Evolutionary conservation across 2,888 invertebrate genomes (phyloP).

Genomic region (Chorisops tibialis): DNA sequence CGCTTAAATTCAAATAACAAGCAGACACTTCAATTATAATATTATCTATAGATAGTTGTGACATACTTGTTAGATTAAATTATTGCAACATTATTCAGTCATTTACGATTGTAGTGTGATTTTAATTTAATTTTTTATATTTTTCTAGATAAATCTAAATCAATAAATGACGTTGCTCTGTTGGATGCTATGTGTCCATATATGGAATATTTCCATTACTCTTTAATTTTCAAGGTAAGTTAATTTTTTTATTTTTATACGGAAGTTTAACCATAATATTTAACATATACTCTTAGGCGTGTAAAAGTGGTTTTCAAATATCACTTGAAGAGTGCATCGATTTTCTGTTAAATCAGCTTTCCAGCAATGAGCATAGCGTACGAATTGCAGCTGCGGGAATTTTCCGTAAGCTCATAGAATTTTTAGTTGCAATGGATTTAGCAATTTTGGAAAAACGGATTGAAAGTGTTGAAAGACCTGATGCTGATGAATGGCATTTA

Average conservation of each 20-base stretch:
- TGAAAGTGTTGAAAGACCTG: conserved; percentile 33
- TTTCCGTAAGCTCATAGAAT: conserved; percentile 41
- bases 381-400: conserved; percentile 41
- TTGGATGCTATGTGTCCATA: conserved; percentile 41
- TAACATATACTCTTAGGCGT: conserved; percentile 41
- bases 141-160: background rate
- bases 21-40: no score
- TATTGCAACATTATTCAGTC: no score
- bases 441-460: conserved; percentile 42
- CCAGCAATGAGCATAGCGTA: conserved; percentile 40
- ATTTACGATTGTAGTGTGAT: no score
- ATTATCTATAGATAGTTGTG: no score
- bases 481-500: conserved; percentile 44
- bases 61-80: no score
- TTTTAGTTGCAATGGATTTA: conserved; percentile 45
- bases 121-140: background rate
- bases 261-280: background rate
- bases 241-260: background rate
- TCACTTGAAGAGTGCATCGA: conserved; percentile 44
- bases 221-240: conserved; percentile 42
- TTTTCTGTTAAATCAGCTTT: conserved; percentile 44
- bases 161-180: conserved; percentile 23
- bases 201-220: conserved; percentile 43
- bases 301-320: conserved; percentile 41
- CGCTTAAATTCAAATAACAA: no score